Conservation (phyloP, 53 echinoderm and acorn worm genomes). For the Echinarachnius parma region DNA sequence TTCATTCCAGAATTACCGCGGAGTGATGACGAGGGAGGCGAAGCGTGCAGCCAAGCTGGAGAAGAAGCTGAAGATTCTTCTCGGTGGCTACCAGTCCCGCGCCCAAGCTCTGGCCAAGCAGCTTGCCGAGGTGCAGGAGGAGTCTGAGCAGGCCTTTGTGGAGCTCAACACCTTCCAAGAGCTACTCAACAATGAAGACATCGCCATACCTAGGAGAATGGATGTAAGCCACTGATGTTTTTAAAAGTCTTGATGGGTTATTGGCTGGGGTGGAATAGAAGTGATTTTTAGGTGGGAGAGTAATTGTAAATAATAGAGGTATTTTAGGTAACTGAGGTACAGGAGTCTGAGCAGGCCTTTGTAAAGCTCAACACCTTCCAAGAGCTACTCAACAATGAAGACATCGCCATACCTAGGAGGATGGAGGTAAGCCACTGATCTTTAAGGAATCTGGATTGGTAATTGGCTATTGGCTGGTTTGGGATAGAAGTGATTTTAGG, state of each 20-base stretch:
- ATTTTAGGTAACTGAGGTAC: no score
- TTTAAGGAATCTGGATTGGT: no score
- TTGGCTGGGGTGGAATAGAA: no score
- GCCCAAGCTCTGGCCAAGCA: conserved; percentile 87
- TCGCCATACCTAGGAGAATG: conserved; percentile 81
- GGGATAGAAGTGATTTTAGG: no score
- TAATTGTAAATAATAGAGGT: no score
- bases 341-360: conserved; percentile 67
- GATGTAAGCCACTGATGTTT: no score
- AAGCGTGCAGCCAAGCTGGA: conserved; percentile 91
- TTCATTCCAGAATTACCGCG: conserved; percentile 70
- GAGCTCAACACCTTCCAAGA: conserved; percentile 88
- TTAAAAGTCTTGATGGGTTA: no score
- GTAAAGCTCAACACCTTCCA: conserved; percentile 88
- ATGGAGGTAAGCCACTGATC: no score
- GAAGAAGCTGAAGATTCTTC: conserved; percentile 90
- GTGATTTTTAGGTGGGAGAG: no score
- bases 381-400: conserved; percentile 75
- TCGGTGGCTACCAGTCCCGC: conserved; percentile 90
- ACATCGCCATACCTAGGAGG: conserved; percentile 81
- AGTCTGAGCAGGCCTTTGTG: conserved; percentile 69
- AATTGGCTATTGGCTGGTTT: no score
- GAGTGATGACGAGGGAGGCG: conserved; percentile 89
- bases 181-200: conserved; percentile 75
- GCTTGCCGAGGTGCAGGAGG: conserved; percentile 65